phyloP scores from a whole-genome alignment of 2,888 invertebrate species.

The Thyatira batis region DNA sequence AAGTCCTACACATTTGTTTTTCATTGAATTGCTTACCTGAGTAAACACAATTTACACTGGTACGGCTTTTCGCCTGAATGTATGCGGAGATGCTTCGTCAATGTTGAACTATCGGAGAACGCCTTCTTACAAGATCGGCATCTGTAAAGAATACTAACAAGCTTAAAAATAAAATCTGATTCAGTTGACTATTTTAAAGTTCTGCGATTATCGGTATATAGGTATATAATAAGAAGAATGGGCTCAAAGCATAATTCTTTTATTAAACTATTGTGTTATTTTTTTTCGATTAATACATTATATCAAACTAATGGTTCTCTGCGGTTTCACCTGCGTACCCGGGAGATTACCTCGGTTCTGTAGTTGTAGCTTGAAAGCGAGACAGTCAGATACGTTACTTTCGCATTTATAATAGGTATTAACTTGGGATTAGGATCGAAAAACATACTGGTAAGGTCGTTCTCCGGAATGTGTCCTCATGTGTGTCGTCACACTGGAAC shows the following conservation, averaged over 20 bases:
- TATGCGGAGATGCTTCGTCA: slow-evolving; percentile 98
- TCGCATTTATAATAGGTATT: no score
- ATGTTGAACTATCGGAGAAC: slow-evolving; percentile 98
- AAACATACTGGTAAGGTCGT: slow-evolving; percentile 90
- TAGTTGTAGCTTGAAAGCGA: no score
- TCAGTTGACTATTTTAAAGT: background rate
- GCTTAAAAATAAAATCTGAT: background rate
- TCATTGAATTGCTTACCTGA: slow-evolving; percentile 79
- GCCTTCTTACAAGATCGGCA: slow-evolving; percentile 99
- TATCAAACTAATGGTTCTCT: no score
- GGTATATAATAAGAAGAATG: no score
- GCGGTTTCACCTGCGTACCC: no score
- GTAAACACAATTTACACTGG: slow-evolving; percentile 97
- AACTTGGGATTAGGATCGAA: background rate
- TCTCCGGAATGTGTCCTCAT: slow-evolving; percentile 99
- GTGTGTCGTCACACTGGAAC: slow-evolving; percentile 97
- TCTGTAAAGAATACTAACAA: slow-evolving; percentile 58
- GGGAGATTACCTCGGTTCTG: no score
- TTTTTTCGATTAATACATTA: no score
- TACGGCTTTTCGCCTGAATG: slow-evolving; percentile 97
- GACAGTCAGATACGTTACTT: no score
- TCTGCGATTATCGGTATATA: background rate
- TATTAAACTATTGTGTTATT: no score
- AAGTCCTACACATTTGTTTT: no score
- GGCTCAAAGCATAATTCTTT: no score